Percentiles rank a stretch among this genome's conserved stretches.
phyloP scores from a whole-genome alignment of 2,888 invertebrate genomes.

The Suillia variegata region DNA sequence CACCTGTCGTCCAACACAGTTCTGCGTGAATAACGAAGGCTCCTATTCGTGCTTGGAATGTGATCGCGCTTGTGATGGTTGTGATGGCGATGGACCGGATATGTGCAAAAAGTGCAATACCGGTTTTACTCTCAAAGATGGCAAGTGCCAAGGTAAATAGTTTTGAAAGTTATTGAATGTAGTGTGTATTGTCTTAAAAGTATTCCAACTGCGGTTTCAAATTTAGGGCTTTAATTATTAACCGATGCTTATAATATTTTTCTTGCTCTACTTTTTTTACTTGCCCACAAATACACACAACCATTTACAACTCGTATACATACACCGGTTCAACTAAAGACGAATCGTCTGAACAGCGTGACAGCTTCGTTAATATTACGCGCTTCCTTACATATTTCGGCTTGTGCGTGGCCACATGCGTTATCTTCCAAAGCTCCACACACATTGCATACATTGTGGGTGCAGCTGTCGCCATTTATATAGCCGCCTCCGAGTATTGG shows the following conservation, averaged over 20 bases:
- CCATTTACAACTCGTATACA: neutral
- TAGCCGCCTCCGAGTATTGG: conserved; percentile 84
- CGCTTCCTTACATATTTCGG: conserved; percentile 86
- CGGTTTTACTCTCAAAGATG: conserved; percentile 74
- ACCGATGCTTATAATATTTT: neutral
- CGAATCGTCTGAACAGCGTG: conserved; percentile 63
- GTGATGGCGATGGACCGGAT: conserved; percentile 89
- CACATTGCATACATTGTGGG: conserved; percentile 80
- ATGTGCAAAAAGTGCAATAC: conserved; percentile 83
- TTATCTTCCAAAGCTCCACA: conserved; percentile 81
- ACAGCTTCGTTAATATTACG: conserved; percentile 66
- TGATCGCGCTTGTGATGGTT: conserved; percentile 82
- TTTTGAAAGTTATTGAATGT: neutral
- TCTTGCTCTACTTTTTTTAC: neutral
- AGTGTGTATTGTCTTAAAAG: conserved; percentile 19
- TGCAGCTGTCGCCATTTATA: conserved; percentile 79
- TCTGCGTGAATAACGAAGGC: conserved; percentile 89
- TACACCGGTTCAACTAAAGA: conserved; percentile 48
- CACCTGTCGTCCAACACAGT: conserved; percentile 71
- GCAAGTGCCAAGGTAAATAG: conserved; percentile 75
- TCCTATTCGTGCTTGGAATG: conserved; percentile 78
- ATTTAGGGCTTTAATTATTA: neutral
- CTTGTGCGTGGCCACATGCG: conserved; percentile 81
- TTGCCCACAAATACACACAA: too few species aligned
- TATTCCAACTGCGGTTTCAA: neutral